Percentiles rank a stretch among this genome's conserved stretches.
These are phyloP conservation scores for Thecocarcelia acutangulata DNA, from an alignment of 2,888 invertebrate species.

Conservation along the genomic window DNA sequence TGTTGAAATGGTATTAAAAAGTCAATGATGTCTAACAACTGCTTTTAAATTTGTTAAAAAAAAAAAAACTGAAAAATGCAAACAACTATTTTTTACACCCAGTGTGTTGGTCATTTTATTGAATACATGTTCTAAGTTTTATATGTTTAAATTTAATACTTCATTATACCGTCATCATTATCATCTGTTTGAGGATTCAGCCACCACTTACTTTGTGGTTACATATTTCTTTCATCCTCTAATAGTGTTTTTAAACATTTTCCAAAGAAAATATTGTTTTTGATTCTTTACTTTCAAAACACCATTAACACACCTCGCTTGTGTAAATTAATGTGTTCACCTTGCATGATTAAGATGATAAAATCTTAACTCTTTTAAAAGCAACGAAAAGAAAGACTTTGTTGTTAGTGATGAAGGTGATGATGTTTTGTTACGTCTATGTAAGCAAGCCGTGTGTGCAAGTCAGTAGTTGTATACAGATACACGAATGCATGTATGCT, in stretches of 20 bases:
- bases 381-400: neutral
- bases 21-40: conserved; percentile 46
- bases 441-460: neutral
- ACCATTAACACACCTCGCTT: conserved; percentile 68
- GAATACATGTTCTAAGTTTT: conserved; percentile 41
- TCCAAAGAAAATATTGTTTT: conserved; percentile 64
- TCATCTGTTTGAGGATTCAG: conserved; percentile 6
- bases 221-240: conserved; percentile 2
- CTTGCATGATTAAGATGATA: conserved; percentile 70
- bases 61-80: too few species aligned
- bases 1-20: conserved; percentile 52
- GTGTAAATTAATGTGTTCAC: conserved; percentile 69
- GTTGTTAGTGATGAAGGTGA: neutral
- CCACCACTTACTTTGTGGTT: conserved; percentile 32
- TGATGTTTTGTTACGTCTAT: conserved; percentile 37
- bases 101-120: conserved; percentile 28
- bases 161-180: conserved; percentile 39
- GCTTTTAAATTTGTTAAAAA: conserved; percentile 33
- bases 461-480: conserved; percentile 12
- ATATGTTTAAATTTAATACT: conserved; percentile 52
- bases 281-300: conserved; percentile 65
- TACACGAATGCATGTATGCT: neutral
- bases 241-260: conserved; percentile 36
- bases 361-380: conserved; percentile 57
- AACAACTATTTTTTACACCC: neutral